These are phyloP conservation scores for Lepidostoma basale DNA, from an alignment of 1,140 invertebrate genomes.

Conservation along the genomic window DNA sequence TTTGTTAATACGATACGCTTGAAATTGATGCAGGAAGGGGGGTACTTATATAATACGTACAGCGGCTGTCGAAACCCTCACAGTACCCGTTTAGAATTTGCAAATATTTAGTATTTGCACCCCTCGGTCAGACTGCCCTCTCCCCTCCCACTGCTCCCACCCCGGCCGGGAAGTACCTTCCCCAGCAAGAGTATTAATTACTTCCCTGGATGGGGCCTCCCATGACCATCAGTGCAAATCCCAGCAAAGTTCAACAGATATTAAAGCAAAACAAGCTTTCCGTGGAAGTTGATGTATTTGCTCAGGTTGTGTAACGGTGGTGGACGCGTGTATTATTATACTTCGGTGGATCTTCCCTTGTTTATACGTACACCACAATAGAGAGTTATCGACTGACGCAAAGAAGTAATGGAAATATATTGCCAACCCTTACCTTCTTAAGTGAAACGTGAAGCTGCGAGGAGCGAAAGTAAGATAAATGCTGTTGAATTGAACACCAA, in stretches of 20 bases:
- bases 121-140: background rate
- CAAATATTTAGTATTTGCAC: constrained; percentile 43
- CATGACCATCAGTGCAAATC: constrained; percentile 19
- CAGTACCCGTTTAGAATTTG: constrained; percentile 41
- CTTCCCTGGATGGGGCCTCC: constrained; percentile 24
- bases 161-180: background rate
- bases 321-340: too few species aligned
- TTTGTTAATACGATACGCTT: too few species aligned
- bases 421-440: too few species aligned
- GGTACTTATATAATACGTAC: too few species aligned
- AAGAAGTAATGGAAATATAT: too few species aligned
- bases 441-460: too few species aligned
- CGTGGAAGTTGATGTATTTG: constrained; percentile 4
- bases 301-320: background rate
- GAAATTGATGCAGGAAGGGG: too few species aligned
- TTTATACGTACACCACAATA: too few species aligned
- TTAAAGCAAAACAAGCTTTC: constrained; percentile 18
- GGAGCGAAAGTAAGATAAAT: too few species aligned
- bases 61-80: constrained; percentile 30
- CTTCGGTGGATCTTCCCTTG: too few species aligned
- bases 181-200: constrained; percentile 40
- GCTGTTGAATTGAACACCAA: too few species aligned
- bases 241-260: constrained; percentile 21
- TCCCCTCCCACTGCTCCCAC: background rate
- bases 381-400: too few species aligned